Evolutionary conservation across 2,888 invertebrate species (phyloP), one percentile per base, ranked within the genome.

Genomic region (Bursaphelenchus okinawaensis): DNA sequence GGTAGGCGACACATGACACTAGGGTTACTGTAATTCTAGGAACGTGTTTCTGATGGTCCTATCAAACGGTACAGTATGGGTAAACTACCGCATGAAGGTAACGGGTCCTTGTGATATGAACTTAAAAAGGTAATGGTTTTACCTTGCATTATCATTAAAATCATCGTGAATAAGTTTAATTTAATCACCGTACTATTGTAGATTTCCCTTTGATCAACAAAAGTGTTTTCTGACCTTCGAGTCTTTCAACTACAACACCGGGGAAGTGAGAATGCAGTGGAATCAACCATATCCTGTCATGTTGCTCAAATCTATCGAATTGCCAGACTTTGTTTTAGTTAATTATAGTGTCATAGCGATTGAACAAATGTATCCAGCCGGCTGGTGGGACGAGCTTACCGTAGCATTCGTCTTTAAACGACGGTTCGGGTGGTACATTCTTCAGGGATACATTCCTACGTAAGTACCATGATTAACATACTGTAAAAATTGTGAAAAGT

Each of bases 101-200:
- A 82, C 80, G 1, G 82, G 81, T 12, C 82, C 81, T 3, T 82
- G 82, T 65, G 77, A 80, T 56, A 82, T 82, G 82, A 79, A 83
- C 61, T 70, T 82, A 1, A 77, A 77, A 26, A 58, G 71, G 71
- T 68, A 16, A 24, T 12, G 7, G 7, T 4, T 4, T 68, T 68
- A 24, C 1, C 20, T 24, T 20, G 2, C 7, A 26, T 23, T 19
- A 19, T 54, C 26, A n/a, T n/a, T n/a, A n/a, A n/a, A n/a, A n/a
- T n/a, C n/a, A n/a, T n/a, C n/a, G n/a, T n/a, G n/a, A 24, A 40
- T 52, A 55, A 20, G 22, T 7, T 51, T 19, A 50, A 65, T 1
- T 16, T 40, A 40, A 40, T 40, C 40, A 40, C n/a, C 40, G 12
- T 2, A 62, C 16, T 62, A 8, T 26, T 61, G 51, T 26, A 73